phyloP scores from a whole-genome alignment of 2,113 vertebrate genomes.

The Centropristis striata region DNA sequence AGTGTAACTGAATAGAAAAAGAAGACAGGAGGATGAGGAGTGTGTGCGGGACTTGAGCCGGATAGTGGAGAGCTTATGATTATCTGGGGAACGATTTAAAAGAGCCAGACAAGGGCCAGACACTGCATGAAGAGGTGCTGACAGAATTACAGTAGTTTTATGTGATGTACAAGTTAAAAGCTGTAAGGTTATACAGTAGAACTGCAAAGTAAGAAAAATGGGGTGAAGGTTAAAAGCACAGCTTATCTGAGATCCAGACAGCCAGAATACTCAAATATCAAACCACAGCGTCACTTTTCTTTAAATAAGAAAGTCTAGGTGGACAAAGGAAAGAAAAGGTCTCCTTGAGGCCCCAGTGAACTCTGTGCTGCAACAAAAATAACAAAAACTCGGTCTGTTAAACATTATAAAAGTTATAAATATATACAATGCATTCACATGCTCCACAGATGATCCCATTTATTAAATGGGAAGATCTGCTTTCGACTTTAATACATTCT shows the following conservation, averaged over 20 bases:
- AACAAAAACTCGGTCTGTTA: too few species aligned
- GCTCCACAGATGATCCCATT: too few species aligned
- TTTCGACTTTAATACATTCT: too few species aligned
- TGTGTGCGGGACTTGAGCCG: conserved; percentile 10
- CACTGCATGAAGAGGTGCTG: conserved; percentile 33
- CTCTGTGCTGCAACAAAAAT: conserved; percentile 10
- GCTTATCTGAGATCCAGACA: conserved; percentile 21
- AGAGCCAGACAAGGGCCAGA: conserved; percentile 33
- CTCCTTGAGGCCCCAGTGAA: background rate
- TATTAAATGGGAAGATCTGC: too few species aligned
- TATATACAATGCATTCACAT: too few species aligned
- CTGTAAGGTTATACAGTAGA: background rate
- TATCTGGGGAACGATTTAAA: conserved; percentile 46
- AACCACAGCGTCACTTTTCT: background rate
- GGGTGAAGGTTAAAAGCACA: conserved; percentile 8
- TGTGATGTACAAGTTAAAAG: conserved; percentile 11
- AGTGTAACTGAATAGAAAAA: background rate
- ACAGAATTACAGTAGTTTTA: conserved; percentile 37
- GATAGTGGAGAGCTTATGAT: conserved; percentile 18
- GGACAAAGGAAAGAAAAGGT: conserved; percentile 1
- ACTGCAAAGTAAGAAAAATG: background rate
- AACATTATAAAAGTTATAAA: conserved; percentile 9
- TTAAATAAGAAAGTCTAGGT: background rate
- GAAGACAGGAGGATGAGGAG: background rate
- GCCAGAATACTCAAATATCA: conserved; percentile 25